Base-by-base conservation (phyloP, 2,797 vertebrate genomes). In the Ateles fusciceps region DNA sequence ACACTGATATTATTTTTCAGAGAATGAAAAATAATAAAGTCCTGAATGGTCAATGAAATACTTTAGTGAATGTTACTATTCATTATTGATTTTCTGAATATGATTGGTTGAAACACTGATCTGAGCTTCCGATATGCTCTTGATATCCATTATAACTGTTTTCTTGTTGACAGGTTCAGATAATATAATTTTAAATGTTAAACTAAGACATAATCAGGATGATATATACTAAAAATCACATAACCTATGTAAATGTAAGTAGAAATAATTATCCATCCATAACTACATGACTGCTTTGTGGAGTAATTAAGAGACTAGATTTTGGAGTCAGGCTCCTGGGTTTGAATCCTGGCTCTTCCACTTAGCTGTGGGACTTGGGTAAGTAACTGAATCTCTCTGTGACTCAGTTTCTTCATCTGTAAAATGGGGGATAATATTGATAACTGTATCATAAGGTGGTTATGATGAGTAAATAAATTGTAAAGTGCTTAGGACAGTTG, bases 11-110 rank as follows among this genome's bases (percentile, higher is more conserved):
- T 76, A 76, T 78, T 79, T 92, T 94, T 94, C 48, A 96, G 90
- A 90, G 57, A 90, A 76, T 80, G 92, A 76, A 84, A 96, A 96
- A 86, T 85, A 90, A 76, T 91, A 79, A 94, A 87, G 74, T 83
- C 0, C 9, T 89, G 15, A 80, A 5, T 85, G 52, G 52, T 50
- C 72, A 94, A 5, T 94, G 17, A 85, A 76, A 26, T 81, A 84
- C 14, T 74, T 94, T 71, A 48, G 11, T 50, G 19, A 68, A 44
- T 89, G 14, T 85, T 94, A 71, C 15, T 76, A 59, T 94, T 96
- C 57, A 50, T 93, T 92, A 61, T 55, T 95, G 80, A 71, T 85
- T 96, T 96, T 95, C 61, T 94, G 80, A 87, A 33, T 90, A 26
- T 94, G 22, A 86, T 36, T 79, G 42, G 52, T 55, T 44, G 78